Evolutionary conservation across 2,113 vertebrate species (phyloP).

Genomic region (Cyrtonyx montezumae): DNA sequence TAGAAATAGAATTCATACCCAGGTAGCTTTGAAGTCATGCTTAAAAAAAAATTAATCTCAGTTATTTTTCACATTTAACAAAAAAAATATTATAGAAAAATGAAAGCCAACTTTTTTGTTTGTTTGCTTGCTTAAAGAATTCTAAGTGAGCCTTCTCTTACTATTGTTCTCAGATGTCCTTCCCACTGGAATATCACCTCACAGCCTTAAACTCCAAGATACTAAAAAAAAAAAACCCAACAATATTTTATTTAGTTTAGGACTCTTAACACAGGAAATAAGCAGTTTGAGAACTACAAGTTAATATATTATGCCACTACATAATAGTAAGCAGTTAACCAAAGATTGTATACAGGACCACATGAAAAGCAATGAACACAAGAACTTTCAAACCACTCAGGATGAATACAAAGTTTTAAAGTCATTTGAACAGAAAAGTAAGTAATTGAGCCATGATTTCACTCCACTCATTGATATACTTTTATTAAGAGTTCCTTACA

Average conservation of each 20-base stretch:
- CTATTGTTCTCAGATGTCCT: background rate
- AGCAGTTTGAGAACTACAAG: background rate
- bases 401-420: background rate
- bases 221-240: background rate
- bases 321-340: background rate
- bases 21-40: background rate
- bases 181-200: background rate
- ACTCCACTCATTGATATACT: background rate
- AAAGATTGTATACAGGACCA: background rate
- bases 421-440: fast-evolving
- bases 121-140: background rate
- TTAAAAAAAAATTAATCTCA: background rate
- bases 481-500: background rate
- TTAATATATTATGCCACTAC: background rate
- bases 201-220: background rate
- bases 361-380: background rate
- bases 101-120: fast-evolving
- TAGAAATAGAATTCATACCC: background rate
- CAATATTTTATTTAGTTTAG: background rate
- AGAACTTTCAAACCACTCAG: background rate
- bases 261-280: background rate
- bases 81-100: background rate
- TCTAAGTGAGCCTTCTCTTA: background rate
- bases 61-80: background rate
- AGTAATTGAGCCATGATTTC: background rate